A percentile compares a stretch with the other conserved stretches of the same genome.
Conservation (phyloP, 2,797 vertebrate genomes). For the Helostoma temminkii region DNA sequence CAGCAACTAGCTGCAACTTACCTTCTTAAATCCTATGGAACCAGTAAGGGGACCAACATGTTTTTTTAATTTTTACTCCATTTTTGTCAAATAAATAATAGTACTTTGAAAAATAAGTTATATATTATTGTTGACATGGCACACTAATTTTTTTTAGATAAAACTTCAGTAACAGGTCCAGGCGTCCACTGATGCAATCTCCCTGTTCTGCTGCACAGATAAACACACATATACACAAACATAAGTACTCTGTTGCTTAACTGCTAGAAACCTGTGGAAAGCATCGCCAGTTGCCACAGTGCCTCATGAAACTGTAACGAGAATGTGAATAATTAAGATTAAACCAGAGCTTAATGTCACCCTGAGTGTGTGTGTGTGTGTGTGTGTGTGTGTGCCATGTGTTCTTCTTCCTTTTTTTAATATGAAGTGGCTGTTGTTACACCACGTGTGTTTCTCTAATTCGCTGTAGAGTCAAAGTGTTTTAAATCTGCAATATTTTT, state of each 20-base stretch:
- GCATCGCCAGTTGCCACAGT: slow-evolving; percentile 43
- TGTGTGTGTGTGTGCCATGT: not conserved
- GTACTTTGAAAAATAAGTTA: no score
- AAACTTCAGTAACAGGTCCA: slow-evolving; percentile 15
- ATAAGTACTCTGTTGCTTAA: slow-evolving; percentile 39
- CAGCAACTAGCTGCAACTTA: no score
- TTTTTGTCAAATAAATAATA: no score
- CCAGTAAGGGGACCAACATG: no score
- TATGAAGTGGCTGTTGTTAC: slow-evolving; percentile 7
- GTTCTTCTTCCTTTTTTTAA: not conserved
- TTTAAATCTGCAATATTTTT: slow-evolving; percentile 19
- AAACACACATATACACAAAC: slow-evolving; percentile 41
- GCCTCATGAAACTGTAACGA: slow-evolving; percentile 72
- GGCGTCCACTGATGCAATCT: slow-evolving; percentile 14
- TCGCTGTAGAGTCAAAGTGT: slow-evolving; percentile 25
- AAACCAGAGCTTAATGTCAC: slow-evolving; percentile 66
- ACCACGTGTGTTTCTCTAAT: not conserved
- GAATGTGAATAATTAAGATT: slow-evolving; percentile 78
- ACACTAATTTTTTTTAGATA: slow-evolving; percentile 10
- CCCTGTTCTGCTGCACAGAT: slow-evolving; percentile 24
- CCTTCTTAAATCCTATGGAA: no score
- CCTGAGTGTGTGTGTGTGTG: slow-evolving; percentile 26
- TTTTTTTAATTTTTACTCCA: no score
- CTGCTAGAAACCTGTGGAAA: slow-evolving; percentile 48
- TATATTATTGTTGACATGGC: no score